Base-by-base conservation (phyloP, 1,140 invertebrate genomes). In the Globodera rostochiensis region DNA sequence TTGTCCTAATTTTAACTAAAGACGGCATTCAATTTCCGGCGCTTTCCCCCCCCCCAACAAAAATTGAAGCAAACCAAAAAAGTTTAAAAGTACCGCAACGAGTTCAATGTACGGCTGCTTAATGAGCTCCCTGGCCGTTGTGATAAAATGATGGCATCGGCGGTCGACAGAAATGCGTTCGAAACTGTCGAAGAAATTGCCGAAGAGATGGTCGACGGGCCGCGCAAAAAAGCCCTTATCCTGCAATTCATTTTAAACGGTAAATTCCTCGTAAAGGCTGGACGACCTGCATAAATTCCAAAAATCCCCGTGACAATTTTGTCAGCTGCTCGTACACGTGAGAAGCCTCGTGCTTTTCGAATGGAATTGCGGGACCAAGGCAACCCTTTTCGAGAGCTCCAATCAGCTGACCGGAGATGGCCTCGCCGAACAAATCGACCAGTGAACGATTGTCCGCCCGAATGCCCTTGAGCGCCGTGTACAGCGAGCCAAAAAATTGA, bases 111-210 rank as follows among this genome's bases (percentile, higher is more conserved):
- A 85, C 7, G 83, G 83, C 57, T 82, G 73, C 57, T 70, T 75
- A 64, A 84, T 74, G 57, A 86, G 71, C 60, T 82, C 64, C 8
- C 83, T 74, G 57, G 83, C 84, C 47, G 67, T 60, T 57, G 83
- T 74, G 53, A 84, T 67, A 60, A 77, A 83, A 21, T 69, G 45
- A 36, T 83, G 74, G 66, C 83, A 84, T 9, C 83, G 73, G 3
- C 74, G 84, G 73, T 84, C 82, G 7, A 84, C 85, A 73, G 84
- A 74, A 66, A 84, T 81, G 47, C 83, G 57, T 15, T 84, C 74
- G 21, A 46, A 84, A 46, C 79, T 73, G 0, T 74, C 77, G 36
- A 84, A 73, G 46, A 84, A 82, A 64, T 80, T 64, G n/a, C 70
- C 84, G 66, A 83, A 77, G 19, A 83, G 73, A 75, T 47, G 70